phyloP scores from a whole-genome alignment of 1,140 invertebrate genomes.

The Nautilus pompilius region DNA sequence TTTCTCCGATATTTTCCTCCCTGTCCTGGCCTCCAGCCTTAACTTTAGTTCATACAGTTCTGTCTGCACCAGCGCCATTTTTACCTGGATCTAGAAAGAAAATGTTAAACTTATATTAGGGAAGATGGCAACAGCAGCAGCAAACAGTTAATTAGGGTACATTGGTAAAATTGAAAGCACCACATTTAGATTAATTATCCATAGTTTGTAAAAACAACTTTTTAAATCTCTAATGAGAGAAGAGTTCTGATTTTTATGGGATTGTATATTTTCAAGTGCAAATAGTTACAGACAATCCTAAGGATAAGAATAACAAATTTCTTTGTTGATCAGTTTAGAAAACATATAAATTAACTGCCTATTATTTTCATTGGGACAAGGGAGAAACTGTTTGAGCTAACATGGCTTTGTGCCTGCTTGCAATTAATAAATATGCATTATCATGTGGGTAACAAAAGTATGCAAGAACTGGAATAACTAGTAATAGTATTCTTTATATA shows the following conservation, averaged over 20 bases:
- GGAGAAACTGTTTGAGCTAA: no score
- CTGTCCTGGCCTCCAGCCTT: constrained; percentile 40
- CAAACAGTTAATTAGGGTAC: not conserved
- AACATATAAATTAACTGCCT: no score
- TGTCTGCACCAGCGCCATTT: constrained; percentile 58
- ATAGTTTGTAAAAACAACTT: not conserved
- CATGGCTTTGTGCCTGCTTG: no score
- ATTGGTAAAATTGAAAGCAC: not conserved
- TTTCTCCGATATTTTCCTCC: constrained; percentile 27
- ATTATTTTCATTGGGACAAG: no score
- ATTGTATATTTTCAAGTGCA: not conserved
- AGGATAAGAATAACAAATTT: no score
- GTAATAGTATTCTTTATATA: no score
- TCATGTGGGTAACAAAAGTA: no score
- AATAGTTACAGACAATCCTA: no score
- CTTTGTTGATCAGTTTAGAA: no score
- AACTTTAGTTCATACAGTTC: constrained; percentile 57
- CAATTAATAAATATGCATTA: no score
- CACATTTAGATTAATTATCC: not conserved
- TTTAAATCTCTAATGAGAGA: not conserved
- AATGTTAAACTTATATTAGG: not conserved
- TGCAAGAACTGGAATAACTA: no score
- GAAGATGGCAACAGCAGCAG: not conserved
- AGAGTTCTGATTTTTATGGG: not conserved
- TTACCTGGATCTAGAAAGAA: constrained; percentile 54